Conservation (phyloP, 2,113 vertebrate species). For the Falco punctatus region DNA sequence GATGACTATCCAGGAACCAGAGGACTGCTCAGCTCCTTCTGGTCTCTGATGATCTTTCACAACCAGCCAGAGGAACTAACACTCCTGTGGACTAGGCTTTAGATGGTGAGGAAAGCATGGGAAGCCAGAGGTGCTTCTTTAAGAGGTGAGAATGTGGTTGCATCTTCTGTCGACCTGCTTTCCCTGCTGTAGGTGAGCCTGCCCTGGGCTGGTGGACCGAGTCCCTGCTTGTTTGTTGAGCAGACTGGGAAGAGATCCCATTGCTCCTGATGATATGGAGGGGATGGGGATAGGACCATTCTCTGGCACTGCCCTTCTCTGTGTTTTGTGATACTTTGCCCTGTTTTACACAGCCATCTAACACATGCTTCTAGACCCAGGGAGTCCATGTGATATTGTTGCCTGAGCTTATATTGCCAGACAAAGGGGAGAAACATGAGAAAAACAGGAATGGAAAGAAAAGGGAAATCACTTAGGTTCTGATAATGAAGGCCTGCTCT, state of each 20-base stretch:
- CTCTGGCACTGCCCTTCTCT: neutral
- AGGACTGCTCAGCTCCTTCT: neutral
- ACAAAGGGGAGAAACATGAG: neutral
- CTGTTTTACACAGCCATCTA: neutral
- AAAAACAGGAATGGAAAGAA: neutral
- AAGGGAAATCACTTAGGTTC: neutral
- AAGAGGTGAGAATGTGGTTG: neutral
- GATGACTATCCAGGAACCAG: neutral
- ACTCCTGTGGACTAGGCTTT: neutral
- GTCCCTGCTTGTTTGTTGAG: neutral
- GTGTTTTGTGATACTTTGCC: neutral
- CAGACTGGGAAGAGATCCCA: neutral
- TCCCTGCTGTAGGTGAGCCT: neutral
- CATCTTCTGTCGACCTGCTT: neutral
- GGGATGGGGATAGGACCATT: neutral
- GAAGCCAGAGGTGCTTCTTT: neutral
- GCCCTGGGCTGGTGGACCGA: neutral
- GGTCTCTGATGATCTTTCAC: neutral
- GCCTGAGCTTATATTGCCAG: neutral
- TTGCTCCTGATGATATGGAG: neutral
- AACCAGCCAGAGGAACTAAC: neutral
- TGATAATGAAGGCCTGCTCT: neutral
- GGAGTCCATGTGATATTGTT: neutral
- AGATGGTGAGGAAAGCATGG: neutral
- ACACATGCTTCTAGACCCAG: neutral